Percentiles rank a stretch among this genome's conserved stretches.
phyloP scores from a whole-genome alignment of 2,797 vertebrate species.

The Lepilemur septentrionalis region DNA sequence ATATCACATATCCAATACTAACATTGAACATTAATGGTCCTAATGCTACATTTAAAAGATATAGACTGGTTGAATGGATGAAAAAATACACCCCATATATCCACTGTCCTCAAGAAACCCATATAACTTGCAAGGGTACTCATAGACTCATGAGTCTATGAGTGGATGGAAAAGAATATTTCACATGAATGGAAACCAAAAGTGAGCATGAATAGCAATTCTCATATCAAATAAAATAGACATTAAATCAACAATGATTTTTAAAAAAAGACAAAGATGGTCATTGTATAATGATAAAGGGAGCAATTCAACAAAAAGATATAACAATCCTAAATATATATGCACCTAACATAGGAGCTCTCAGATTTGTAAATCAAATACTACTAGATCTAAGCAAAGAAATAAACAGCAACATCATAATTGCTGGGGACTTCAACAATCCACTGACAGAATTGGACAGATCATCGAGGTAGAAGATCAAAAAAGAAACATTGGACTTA shows the following conservation, averaged over 20 bases:
- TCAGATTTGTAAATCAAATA: neutral
- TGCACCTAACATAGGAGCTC: neutral
- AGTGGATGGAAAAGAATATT: neutral
- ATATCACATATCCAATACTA: neutral
- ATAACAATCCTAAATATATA: neutral
- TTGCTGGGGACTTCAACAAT: too few relatives aligned
- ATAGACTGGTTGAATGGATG: neutral
- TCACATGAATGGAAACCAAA: neutral
- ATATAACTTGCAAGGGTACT: neutral
- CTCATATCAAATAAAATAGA: neutral
- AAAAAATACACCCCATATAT: neutral
- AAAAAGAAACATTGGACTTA: too few relatives aligned
- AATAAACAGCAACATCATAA: too few relatives aligned
- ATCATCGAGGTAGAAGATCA: too few relatives aligned
- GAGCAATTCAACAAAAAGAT: neutral
- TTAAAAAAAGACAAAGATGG: neutral
- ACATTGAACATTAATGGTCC: neutral
- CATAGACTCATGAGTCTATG: neutral
- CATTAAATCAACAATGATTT: neutral
- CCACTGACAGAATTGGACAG: too few relatives aligned
- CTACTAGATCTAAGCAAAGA: neutral
- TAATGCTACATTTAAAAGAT: neutral
- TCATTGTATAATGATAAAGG: neutral
- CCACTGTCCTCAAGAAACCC: neutral
- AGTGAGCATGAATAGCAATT: neutral